Conservation (phyloP, 2,113 vertebrate species). For the Sinosuthora webbiana region DNA sequence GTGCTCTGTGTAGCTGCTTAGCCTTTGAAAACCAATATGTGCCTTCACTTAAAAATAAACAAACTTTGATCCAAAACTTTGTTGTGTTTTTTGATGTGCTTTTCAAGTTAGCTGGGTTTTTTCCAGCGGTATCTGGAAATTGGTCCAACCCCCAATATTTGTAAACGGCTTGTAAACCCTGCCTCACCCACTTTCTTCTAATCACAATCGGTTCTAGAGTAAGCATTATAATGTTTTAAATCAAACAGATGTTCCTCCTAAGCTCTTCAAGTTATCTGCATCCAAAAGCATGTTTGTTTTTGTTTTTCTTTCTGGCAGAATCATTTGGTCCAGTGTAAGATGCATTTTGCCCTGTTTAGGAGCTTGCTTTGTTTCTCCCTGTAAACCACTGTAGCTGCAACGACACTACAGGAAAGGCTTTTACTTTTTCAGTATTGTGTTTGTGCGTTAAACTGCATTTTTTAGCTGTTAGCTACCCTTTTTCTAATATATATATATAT, state of each 20-base stretch:
- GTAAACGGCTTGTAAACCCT: not conserved
- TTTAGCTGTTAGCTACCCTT: not conserved
- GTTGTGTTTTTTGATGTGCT: not conserved
- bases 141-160: not conserved
- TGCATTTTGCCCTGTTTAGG: not conserved
- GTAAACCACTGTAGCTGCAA: not conserved
- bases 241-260: not conserved
- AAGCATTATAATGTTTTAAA: not conserved
- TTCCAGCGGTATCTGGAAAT: not conserved
- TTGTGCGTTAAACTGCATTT: not conserved
- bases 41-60: not conserved
- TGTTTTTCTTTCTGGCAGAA: not conserved
- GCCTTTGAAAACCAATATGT: constrained; percentile 3
- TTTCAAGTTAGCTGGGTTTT: not conserved
- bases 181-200: not conserved
- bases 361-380: not conserved
- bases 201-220: not conserved
- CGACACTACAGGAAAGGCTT: not conserved
- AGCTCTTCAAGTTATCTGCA: not conserved
- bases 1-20: not conserved
- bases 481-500: not conserved
- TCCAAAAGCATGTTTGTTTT: not conserved
- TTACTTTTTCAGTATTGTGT: not conserved
- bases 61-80: constrained; percentile 19
- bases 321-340: not conserved